Percentiles rank a stretch among this genome's conserved stretches.
Conservation (phyloP, 1,140 invertebrate species). For the Drosophila virilis region DNA sequence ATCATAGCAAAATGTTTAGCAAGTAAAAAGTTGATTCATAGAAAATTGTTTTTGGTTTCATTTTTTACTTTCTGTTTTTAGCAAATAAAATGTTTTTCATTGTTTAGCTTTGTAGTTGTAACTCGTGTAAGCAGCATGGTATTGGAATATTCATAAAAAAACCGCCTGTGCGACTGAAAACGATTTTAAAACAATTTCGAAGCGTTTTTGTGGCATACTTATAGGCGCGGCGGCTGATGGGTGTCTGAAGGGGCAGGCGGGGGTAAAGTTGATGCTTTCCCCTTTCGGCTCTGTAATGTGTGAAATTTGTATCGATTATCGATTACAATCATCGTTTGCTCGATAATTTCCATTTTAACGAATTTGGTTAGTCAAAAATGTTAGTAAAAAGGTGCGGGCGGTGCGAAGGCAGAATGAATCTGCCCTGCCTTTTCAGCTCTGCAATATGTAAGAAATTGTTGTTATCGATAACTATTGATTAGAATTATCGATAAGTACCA, state of each 20-base stretch:
- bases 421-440: no score
- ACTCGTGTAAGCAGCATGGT: constrained; percentile 67
- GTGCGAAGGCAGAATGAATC: no score
- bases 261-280: neutral
- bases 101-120: constrained; percentile 54
- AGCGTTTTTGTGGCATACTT: constrained; percentile 19
- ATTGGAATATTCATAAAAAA: constrained; percentile 41
- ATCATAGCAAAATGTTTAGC: constrained; percentile 52
- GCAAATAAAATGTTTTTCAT: constrained; percentile 54
- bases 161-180: constrained; percentile 38
- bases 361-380: no score
- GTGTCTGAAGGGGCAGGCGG: neutral
- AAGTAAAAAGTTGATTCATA: constrained; percentile 41
- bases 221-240: neutral
- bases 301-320: no score
- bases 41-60: constrained; percentile 31
- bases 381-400: no score
- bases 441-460: neutral
- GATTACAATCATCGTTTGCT: no score
- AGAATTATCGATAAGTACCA: neutral
- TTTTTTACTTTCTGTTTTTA: constrained; percentile 11
- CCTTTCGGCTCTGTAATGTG: neutral
- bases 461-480: neutral
- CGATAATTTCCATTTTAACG: no score
- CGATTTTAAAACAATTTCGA: constrained; percentile 20